Conservation (phyloP, 2,888 invertebrate species). For the Junonia oenone region DNA sequence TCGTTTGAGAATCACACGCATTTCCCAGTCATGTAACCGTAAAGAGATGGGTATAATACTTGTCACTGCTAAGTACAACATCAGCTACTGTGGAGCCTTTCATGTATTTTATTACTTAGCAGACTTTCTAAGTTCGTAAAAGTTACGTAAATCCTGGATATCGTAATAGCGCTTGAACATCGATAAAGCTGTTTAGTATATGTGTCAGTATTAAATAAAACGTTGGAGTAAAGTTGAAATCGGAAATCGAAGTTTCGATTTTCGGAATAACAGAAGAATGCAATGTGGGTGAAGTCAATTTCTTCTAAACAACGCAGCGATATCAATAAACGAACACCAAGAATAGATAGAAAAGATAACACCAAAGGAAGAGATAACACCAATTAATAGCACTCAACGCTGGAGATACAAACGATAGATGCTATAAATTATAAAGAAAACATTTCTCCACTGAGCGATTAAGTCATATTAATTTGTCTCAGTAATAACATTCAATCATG, state of each 20-base stretch:
- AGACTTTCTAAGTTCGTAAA: background rate
- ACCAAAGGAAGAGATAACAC: conserved; percentile 21
- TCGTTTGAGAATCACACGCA: background rate
- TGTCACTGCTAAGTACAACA: background rate
- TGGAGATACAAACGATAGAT: conserved; percentile 20
- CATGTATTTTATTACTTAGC: background rate
- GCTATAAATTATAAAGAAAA: conserved; percentile 25
- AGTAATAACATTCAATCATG: conserved; percentile 25
- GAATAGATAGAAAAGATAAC: background rate
- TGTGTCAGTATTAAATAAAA: no score
- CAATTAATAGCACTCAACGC: conserved; percentile 15
- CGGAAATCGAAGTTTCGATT: background rate
- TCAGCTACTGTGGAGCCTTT: background rate
- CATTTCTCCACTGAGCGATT: conserved; percentile 23
- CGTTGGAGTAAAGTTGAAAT: background rate
- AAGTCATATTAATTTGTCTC: conserved; percentile 32
- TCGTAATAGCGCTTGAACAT: no score
- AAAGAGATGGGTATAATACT: background rate
- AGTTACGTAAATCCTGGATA: no score
- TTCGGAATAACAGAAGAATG: background rate
- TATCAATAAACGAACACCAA: conserved; percentile 5
- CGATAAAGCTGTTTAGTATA: no score
- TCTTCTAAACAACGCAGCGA: background rate
- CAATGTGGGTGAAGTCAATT: background rate
- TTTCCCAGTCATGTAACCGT: background rate